A percentile compares a stretch with the other conserved stretches of the same genome.
Evolutionary conservation across 23 tunicate species (phyloP).

Genomic region (Clavelina lepadiformis): DNA sequence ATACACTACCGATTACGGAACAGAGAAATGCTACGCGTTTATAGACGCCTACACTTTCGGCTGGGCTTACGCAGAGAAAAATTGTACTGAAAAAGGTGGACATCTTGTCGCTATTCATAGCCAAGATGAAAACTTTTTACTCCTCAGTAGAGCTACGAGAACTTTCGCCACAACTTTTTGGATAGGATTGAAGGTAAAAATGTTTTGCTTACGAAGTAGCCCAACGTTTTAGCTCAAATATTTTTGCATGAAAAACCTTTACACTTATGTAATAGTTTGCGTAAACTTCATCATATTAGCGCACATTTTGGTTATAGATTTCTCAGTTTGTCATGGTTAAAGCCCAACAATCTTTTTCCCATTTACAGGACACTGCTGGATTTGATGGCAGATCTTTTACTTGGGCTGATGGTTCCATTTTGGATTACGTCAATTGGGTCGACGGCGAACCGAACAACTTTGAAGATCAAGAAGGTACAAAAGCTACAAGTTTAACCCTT

Average conservation of each 20-base stretch:
- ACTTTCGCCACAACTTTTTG: conserved; percentile 24
- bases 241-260: too few relatives aligned
- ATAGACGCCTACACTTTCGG: conserved; percentile 15
- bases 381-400: conserved; percentile 28
- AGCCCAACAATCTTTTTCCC: background rate
- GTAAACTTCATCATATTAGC: too few relatives aligned
- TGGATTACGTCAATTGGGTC: conserved; percentile 64
- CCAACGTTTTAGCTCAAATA: too few relatives aligned
- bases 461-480: conserved; percentile 57
- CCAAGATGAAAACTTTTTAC: conserved; percentile 51
- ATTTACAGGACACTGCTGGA: conserved; percentile 20
- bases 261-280: too few relatives aligned
- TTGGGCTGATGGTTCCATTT: conserved; percentile 62
- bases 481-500: background rate
- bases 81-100: conserved; percentile 60
- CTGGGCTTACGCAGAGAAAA: conserved; percentile 50
- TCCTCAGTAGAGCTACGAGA: conserved; percentile 42
- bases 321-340: background rate
- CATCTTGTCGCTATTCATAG: conserved; percentile 82
- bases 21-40: conserved; percentile 77
- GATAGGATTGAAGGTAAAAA: conserved; percentile 74
- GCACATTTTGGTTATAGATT: background rate
- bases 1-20: conserved; percentile 17
- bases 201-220: too few relatives aligned
- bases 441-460: conserved; percentile 78